Evolutionary conservation across 1,140 invertebrate genomes (phyloP).

Genomic region (Whitmania pigra): DNA sequence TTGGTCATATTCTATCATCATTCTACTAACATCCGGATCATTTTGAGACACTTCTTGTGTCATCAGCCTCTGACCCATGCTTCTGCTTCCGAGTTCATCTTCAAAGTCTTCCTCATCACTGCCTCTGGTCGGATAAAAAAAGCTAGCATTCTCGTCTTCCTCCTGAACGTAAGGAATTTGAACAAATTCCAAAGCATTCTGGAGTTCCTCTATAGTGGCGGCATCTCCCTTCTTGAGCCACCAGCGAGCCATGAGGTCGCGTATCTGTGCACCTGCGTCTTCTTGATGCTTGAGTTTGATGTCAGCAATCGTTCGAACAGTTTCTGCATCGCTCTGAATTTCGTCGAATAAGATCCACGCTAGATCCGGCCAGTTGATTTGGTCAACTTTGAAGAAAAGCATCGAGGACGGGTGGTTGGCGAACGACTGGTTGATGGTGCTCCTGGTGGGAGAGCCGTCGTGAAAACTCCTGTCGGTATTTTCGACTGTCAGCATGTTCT

Average conservation of each 20-base stretch:
- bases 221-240: conserved; percentile 23
- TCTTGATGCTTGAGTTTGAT: conserved; percentile 19
- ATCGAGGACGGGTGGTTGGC: conserved; percentile 3
- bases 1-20: conserved; percentile 17
- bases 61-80: background rate
- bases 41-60: background rate
- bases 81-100: background rate
- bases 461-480: background rate
- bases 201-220: conserved; percentile 25
- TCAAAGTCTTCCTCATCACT: background rate
- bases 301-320: conserved; percentile 23
- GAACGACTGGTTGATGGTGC: background rate
- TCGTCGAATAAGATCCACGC: conserved; percentile 24
- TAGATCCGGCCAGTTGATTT: conserved; percentile 22
- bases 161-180: conserved; percentile 22
- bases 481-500: background rate
- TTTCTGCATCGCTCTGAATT: conserved; percentile 22
- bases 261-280: conserved; percentile 19
- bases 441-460: background rate
- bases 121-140: background rate
- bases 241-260: conserved; percentile 25
- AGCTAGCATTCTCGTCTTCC: conserved; percentile 12
- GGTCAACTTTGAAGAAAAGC: conserved; percentile 24
- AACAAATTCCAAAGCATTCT: conserved; percentile 20
- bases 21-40: conserved; percentile 17